Base-by-base conservation (phyloP, 2,797 vertebrate species). In the Myotis findleyi region DNA sequence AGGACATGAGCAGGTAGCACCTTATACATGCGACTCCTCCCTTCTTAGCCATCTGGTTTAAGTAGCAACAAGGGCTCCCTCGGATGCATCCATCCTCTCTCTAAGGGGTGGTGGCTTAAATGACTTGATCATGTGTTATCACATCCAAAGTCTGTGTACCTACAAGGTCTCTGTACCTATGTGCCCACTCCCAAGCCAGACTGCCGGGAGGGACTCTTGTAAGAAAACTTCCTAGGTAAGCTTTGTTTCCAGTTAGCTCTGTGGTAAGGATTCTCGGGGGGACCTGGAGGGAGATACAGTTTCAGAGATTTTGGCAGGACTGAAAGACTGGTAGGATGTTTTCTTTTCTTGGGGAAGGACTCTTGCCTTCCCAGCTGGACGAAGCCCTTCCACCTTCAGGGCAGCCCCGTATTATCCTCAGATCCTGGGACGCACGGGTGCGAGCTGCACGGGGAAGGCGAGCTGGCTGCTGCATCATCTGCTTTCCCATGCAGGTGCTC, bases 291-390 rank as follows among this genome's bases (percentile, higher is more conserved):
- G 36, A 68, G n/a, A 62, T 1, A 36, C 0, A 38, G 27, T 23
- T 23, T 21, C 71, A 77, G 82, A 81, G 44, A 25, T 8, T 3
- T 3, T 53, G 57, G 16, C 23, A 53, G 86, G 72, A 64, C 44
- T 18, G 8, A 1, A 51, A 81, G 53, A 33, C 71, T 49, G 13
- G 11, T 17, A 18, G 30, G 49, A 3, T 13, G 1, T 59, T 21
- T 77, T 71, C 47, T 17, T 7, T 79, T 80, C 49, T 20, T 1
- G 2, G 27, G 25, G 30, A 30, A 38, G 36, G 69, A 14, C 2
- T 5, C 0, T 0, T 51, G 7, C 47, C 44, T 44, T 30, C 4
- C 17, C 49, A 18, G 20, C 64, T 18, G 33, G 62, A 41, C 0
- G 2, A 13, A 36, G 55, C 36, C n/a, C 1, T 25, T 64, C 16